Evolutionary conservation across 1,140 invertebrate species (phyloP).

Genomic region (Helicoverpa armigera): DNA sequence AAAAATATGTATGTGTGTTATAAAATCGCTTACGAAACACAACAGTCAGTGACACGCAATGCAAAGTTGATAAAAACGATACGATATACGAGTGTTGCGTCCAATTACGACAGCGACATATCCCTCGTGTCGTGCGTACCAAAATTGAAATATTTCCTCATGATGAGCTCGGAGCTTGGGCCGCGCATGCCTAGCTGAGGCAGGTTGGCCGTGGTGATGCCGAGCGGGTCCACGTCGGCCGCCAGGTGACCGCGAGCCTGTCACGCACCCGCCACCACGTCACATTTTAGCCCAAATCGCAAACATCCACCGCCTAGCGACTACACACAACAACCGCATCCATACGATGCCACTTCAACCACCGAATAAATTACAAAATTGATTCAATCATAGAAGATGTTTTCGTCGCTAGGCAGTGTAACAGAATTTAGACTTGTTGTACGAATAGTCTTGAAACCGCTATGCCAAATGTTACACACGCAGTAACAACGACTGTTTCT

Average conservation of each 20-base stretch:
- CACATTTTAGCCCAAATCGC: conserved; percentile 62
- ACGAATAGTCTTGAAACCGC: conserved; percentile 58
- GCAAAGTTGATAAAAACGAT: conserved; percentile 58
- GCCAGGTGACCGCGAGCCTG: conserved; percentile 98
- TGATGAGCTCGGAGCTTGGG: conserved; percentile 84
- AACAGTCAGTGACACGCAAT: conserved; percentile 68
- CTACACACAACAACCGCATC: conserved; percentile 9
- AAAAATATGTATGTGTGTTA: conserved; percentile 67
- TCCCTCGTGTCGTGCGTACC: conserved; percentile 73
- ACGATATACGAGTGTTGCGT: conserved; percentile 58
- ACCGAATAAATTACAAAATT: background rate
- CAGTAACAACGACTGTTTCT: conserved; percentile 53
- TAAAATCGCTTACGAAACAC: conserved; percentile 66
- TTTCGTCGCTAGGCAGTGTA: conserved; percentile 62
- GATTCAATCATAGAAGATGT: conserved; percentile 22
- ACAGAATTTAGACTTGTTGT: conserved; percentile 58
- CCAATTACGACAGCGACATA: conserved; percentile 57
- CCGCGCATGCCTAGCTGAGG: conserved; percentile 83
- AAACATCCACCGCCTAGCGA: conserved; percentile 64
- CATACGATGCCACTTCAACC: background rate
- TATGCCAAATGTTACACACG: conserved; percentile 60
- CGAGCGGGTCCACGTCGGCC: conserved; percentile 97
- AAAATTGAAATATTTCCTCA: conserved; percentile 87
- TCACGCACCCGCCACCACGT: conserved; percentile 75
- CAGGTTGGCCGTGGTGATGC: conserved; percentile 89